phyloP scores from a whole-genome alignment of 1,140 invertebrate genomes.

The Drosophila asahinai region DNA sequence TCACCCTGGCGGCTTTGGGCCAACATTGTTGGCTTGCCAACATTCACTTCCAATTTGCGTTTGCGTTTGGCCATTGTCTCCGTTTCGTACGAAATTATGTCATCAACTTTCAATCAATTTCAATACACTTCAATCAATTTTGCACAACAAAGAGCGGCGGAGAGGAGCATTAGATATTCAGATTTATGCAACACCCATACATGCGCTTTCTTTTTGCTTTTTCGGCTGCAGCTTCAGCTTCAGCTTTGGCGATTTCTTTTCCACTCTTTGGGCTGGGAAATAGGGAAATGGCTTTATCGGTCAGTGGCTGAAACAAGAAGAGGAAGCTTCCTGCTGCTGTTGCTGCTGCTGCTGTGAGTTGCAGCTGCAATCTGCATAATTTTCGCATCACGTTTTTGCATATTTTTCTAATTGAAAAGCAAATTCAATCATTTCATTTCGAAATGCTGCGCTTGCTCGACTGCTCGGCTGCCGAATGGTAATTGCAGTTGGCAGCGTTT shows the following conservation, averaged over 20 bases:
- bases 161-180: constrained; percentile 66
- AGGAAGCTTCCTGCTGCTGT: constrained; percentile 21
- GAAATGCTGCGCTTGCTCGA: constrained; percentile 28
- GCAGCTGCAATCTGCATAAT: constrained; percentile 63
- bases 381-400: constrained; percentile 65
- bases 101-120: constrained; percentile 77
- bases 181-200: constrained; percentile 66
- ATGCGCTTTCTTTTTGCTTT: constrained; percentile 64
- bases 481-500: constrained; percentile 62
- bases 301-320: constrained; percentile 46
- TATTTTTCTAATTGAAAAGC: constrained; percentile 65
- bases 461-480: constrained; percentile 36
- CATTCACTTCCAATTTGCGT: constrained; percentile 71
- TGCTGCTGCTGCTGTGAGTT: constrained; percentile 11
- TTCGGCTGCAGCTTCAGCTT: constrained; percentile 10
- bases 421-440: constrained; percentile 66
- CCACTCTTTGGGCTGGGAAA: constrained; percentile 11
- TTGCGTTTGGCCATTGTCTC: constrained; percentile 44
- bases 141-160: constrained; percentile 61
- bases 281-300: constrained; percentile 36
- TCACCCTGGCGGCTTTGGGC: constrained; percentile 32
- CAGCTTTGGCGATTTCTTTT: background rate
- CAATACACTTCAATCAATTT: constrained; percentile 76
- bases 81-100: constrained; percentile 66
- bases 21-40: constrained; percentile 23